phyloP scores from a whole-genome alignment of 30 jellyfish, hydroid and myxozoan species.

The Hydractinia echinata region DNA sequence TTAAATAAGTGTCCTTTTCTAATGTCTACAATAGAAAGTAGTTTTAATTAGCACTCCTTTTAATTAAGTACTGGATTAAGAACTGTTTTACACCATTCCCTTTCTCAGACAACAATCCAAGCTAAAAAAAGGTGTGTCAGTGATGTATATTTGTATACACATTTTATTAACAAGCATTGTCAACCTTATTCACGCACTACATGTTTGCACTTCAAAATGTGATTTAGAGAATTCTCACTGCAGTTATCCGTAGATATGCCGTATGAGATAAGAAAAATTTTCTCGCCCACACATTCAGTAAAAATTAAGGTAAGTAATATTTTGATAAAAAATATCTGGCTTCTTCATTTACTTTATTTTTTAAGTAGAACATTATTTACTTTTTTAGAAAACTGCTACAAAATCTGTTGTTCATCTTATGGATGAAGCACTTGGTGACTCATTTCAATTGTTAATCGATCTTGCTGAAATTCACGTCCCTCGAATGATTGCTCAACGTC shows the following conservation, averaged over 20 bases:
- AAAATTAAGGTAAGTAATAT: constrained; percentile 47
- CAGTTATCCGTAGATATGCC: constrained; percentile 85
- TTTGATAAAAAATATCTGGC: background rate
- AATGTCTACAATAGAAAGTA: no score
- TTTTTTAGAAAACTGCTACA: constrained; percentile 66
- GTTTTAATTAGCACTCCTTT: no score
- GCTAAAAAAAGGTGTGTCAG: no score
- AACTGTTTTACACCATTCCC: no score
- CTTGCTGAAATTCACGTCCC: constrained; percentile 92
- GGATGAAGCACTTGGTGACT: constrained; percentile 44
- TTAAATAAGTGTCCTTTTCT: no score
- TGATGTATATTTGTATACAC: no score
- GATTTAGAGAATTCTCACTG: constrained; percentile 54
- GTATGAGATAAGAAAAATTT: constrained; percentile 42
- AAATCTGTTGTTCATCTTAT: constrained; percentile 58
- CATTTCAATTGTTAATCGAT: constrained; percentile 60
- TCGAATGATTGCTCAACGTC: constrained; percentile 69
- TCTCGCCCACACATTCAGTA: constrained; percentile 68
- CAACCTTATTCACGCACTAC: no score
- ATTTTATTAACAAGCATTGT: no score
- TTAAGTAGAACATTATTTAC: background rate
- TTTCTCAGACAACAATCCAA: no score
- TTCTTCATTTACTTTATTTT: background rate
- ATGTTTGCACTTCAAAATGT: background rate
- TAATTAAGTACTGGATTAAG: no score